Conservation (phyloP, 2,797 vertebrate species). For the Propithecus deckenii region DNA sequence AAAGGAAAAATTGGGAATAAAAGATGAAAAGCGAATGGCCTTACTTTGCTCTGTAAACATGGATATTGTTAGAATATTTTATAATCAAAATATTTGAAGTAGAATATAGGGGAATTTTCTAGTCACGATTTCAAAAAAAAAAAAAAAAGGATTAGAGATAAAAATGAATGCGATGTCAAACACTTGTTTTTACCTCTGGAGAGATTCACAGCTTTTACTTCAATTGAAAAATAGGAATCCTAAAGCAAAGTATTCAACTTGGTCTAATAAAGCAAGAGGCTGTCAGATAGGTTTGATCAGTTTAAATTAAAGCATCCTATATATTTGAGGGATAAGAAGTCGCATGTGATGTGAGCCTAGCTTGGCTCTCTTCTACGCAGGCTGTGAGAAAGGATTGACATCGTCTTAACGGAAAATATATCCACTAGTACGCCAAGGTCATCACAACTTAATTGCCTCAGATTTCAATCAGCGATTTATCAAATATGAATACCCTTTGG, state of each 20-base stretch:
- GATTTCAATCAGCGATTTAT: constrained; percentile 69
- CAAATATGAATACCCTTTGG: constrained; percentile 52
- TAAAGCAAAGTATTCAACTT: constrained; percentile 2
- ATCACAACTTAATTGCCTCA: constrained; percentile 61
- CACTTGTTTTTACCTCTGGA: not conserved
- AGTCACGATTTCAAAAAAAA: not conserved
- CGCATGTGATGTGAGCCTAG: not conserved
- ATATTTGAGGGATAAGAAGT: constrained; percentile 17
- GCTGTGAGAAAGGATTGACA: constrained; percentile 23
- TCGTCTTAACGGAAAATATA: constrained; percentile 39
- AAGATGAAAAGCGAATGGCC: not conserved
- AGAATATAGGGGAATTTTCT: not conserved
- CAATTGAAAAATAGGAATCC: constrained; percentile 4
- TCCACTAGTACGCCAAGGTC: constrained; percentile 28
- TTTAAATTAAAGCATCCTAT: constrained; percentile 27
- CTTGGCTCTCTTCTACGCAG: not conserved
- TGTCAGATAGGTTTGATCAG: not conserved
- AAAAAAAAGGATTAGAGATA: not conserved
- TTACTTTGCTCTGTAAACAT: not conserved
- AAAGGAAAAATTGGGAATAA: not conserved
- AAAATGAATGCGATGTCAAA: not conserved
- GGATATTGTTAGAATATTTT: not conserved
- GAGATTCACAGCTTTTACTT: not conserved
- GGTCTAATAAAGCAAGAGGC: not conserved
- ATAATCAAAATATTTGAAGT: not conserved